A percentile compares a stretch with the other conserved stretches of the same genome.
phyloP scores from a whole-genome alignment of 1,140 invertebrate genomes.

The Drosophila suzukii region DNA sequence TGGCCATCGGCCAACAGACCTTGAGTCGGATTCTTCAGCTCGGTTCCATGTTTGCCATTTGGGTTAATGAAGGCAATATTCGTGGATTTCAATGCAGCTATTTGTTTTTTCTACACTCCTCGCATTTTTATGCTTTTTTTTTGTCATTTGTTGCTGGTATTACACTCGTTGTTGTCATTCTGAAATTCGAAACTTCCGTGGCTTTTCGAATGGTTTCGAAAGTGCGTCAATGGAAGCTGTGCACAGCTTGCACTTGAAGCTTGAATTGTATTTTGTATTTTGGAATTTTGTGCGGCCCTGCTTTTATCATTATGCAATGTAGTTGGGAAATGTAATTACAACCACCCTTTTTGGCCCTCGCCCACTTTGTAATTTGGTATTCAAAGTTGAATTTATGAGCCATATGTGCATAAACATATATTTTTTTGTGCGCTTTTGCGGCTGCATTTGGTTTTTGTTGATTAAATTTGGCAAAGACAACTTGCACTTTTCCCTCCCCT shows the following conservation, averaged over 20 bases:
- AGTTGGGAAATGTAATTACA: conserved; percentile 31
- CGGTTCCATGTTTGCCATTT: conserved; percentile 9
- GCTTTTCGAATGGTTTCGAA: conserved; percentile 36
- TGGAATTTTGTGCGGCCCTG: not conserved
- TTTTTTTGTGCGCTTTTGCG: conserved; percentile 30
- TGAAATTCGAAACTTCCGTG: conserved; percentile 50
- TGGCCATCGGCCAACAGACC: not conserved
- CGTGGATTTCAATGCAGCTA: not conserved
- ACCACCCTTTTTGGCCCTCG: too few relatives aligned
- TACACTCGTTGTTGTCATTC: conserved; percentile 25
- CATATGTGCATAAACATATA: not conserved
- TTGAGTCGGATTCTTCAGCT: conserved; percentile 4
- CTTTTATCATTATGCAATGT: conserved; percentile 70
- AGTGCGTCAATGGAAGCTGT: conserved; percentile 62
- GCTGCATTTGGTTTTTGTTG: conserved; percentile 44
- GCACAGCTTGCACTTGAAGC: conserved; percentile 54
- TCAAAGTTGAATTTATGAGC: conserved; percentile 50
- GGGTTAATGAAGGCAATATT: conserved; percentile 40
- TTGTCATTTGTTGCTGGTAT: not conserved
- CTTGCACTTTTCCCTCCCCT: conserved; percentile 7
- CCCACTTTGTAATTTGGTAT: conserved; percentile 45
- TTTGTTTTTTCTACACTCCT: conserved; percentile 3
- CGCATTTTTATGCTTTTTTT: not conserved
- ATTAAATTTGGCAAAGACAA: conserved; percentile 63
- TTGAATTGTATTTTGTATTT: conserved; percentile 18